phyloP scores from a whole-genome alignment of 2,888 invertebrate genomes.

The Aporophyla lueneburgensis region DNA sequence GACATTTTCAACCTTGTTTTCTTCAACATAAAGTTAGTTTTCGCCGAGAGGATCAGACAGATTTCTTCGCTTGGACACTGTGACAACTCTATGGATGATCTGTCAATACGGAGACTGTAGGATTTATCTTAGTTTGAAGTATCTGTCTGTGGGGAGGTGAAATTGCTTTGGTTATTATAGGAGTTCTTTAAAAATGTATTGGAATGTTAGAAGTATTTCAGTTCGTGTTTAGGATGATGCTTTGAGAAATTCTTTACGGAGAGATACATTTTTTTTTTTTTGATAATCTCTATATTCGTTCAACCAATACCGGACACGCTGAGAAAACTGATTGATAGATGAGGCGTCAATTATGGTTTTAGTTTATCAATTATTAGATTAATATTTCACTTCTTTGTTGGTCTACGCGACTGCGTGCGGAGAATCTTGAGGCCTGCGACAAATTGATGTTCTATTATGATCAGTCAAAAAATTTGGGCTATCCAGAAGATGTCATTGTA shows the following conservation, averaged over 20 bases:
- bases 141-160: constrained; percentile 53
- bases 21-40: constrained; percentile 48
- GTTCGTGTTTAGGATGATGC: not conserved
- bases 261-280: not conserved
- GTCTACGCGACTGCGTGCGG: no score
- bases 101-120: constrained; percentile 71
- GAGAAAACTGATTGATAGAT: no score
- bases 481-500: no score
- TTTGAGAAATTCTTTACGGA: not conserved
- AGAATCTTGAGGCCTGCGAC: no score
- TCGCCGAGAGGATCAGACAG: constrained; percentile 37
- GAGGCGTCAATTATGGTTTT: no score
- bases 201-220: constrained; percentile 19
- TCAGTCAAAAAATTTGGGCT: no score
- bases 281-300: no score
- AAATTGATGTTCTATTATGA: no score
- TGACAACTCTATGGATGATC: constrained; percentile 82
- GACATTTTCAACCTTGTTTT: constrained; percentile 62
- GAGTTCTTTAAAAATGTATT: constrained; percentile 38
- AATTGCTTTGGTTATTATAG: constrained; percentile 56
- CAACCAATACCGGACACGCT: no score
- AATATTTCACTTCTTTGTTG: no score
- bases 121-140: constrained; percentile 68
- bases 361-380: no score
- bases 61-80: constrained; percentile 69